Evolutionary conservation across 2,888 invertebrate species (phyloP).

Genomic region (Melanargia galathea): DNA sequence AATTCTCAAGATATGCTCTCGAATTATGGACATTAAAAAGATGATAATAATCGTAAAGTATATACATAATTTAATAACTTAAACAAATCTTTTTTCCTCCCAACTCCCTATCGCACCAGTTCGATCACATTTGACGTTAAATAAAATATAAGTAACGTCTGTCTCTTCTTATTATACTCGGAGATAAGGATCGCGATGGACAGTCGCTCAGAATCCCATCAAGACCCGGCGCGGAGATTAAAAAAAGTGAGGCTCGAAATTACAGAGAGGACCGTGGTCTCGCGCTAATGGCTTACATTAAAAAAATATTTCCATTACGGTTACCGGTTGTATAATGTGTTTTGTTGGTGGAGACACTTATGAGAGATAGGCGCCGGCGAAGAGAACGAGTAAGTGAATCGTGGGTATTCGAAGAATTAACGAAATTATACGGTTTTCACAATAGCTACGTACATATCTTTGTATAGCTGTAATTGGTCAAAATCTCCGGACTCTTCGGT

Average conservation of each 20-base stretch:
- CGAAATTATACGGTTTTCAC: slow-evolving; percentile 13
- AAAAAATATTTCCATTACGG: slow-evolving; percentile 77
- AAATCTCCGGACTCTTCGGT: slow-evolving; percentile 45
- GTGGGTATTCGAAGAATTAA: slow-evolving; percentile 34
- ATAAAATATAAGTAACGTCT: slow-evolving; percentile 81
- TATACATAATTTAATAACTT: slow-evolving; percentile 70
- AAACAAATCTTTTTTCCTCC: slow-evolving; percentile 73
- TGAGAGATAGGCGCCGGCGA: slow-evolving; percentile 51
- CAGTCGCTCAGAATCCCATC: slow-evolving; percentile 78
- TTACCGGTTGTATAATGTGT: slow-evolving; percentile 61
- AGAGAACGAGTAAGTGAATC: slow-evolving; percentile 54
- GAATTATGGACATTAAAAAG: slow-evolving; percentile 38
- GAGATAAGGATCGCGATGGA: slow-evolving; percentile 78
- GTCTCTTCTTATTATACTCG: slow-evolving; percentile 78
- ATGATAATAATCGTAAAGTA: slow-evolving; percentile 53
- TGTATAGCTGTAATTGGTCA: slow-evolving; percentile 42
- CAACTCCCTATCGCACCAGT: slow-evolving; percentile 67
- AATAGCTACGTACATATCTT: slow-evolving; percentile 15
- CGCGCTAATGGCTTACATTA: slow-evolving; percentile 77
- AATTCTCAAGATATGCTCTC: slow-evolving; percentile 24
- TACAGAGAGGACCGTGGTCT: slow-evolving; percentile 71
- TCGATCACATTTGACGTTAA: slow-evolving; percentile 78
- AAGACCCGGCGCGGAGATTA: slow-evolving; percentile 67
- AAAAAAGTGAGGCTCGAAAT: slow-evolving; percentile 73
- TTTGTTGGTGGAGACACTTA: slow-evolving; percentile 51